These are phyloP conservation scores for Physocephala rufipes DNA, from an alignment of 2,888 invertebrate species.

Conservation along the genomic window DNA sequence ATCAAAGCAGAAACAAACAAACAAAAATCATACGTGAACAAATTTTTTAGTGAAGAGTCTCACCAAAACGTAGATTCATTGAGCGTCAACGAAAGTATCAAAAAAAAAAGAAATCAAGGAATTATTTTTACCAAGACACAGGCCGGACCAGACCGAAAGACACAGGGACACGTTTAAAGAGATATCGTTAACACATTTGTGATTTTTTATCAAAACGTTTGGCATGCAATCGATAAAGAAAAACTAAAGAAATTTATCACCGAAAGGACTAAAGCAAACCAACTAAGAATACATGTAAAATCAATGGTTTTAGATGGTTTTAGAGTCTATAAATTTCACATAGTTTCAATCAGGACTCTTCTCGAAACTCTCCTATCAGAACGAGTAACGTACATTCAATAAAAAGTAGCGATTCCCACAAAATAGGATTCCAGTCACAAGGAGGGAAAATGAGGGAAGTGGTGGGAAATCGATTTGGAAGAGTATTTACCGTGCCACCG, in stretches of 20 bases:
- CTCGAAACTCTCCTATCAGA: background rate
- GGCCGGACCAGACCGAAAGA: constrained; percentile 14
- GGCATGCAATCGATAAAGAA: constrained; percentile 14
- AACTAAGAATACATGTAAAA: constrained; percentile 23
- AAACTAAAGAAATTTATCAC: constrained; percentile 4
- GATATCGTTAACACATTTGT: constrained; percentile 24
- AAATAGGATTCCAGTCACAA: background rate
- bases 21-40: background rate
- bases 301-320: constrained; percentile 17
- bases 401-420: background rate
- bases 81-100: constrained; percentile 4
- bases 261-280: background rate
- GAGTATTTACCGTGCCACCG: no score
- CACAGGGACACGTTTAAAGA: constrained; percentile 2
- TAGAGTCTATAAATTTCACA: constrained; percentile 29
- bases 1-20: background rate
- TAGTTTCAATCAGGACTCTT: background rate
- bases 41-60: constrained; percentile 1
- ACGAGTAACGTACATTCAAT: background rate
- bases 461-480: no score
- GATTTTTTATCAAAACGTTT: constrained; percentile 20
- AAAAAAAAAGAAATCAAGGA: background rate
- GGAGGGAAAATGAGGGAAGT: no score
- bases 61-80: background rate
- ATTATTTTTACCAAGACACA: no score